phyloP scores from a whole-genome alignment of 2,888 invertebrate genomes.

The Neoscelio sp. region DNA sequence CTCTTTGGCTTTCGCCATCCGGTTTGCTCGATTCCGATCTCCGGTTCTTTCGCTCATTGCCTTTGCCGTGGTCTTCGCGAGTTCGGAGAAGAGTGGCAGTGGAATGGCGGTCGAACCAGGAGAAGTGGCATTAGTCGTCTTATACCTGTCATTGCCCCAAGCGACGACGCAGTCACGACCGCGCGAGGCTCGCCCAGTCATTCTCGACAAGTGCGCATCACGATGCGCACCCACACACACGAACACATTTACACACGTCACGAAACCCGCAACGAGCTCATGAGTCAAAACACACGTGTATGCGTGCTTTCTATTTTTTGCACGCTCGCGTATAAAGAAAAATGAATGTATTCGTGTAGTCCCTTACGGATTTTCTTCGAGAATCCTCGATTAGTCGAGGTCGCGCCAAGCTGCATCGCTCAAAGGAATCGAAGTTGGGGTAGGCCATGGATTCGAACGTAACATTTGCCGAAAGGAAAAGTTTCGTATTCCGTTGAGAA shows the following conservation, averaged over 20 bases:
- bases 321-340: not conserved
- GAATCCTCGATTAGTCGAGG: slow-evolving; percentile 52
- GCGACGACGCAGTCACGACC: slow-evolving; percentile 76
- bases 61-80: slow-evolving; percentile 33
- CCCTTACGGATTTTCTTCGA: slow-evolving; percentile 47
- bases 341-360: slow-evolving; percentile 4
- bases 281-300: slow-evolving; percentile 31
- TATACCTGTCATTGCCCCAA: slow-evolving; percentile 73
- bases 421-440: slow-evolving; percentile 47
- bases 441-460: slow-evolving; percentile 29
- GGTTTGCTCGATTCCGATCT: slow-evolving; percentile 47
- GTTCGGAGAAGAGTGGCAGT: slow-evolving; percentile 59
- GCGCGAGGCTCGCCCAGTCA: slow-evolving; percentile 72
- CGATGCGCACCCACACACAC: slow-evolving; percentile 55
- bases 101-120: slow-evolving; percentile 63
- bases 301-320: slow-evolving; percentile 17
- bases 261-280: slow-evolving; percentile 24
- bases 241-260: not conserved
- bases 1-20: slow-evolving; percentile 47
- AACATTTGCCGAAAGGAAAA: not conserved
- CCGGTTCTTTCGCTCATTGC: slow-evolving; percentile 42
- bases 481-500: slow-evolving; percentile 14
- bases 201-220: slow-evolving; percentile 72
- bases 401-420: slow-evolving; percentile 37
- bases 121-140: slow-evolving; percentile 68